Evolutionary conservation across 2,888 invertebrate genomes (phyloP).

Genomic region (Drosophila setosimentum): DNA sequence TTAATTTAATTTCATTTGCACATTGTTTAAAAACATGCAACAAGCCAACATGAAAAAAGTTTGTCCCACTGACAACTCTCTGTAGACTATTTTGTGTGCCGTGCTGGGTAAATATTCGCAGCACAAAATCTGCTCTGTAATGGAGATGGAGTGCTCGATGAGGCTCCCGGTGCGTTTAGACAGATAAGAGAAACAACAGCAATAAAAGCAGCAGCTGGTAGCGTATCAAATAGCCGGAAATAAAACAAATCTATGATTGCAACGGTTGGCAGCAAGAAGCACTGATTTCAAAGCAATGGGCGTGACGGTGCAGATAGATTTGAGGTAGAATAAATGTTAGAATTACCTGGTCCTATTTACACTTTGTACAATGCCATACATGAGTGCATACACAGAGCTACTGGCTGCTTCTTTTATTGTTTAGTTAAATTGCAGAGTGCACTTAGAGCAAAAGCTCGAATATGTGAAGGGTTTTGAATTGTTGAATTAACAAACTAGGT

Average conservation of each 20-base stretch:
- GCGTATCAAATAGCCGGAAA: slow-evolving; percentile 17
- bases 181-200: slow-evolving; percentile 22
- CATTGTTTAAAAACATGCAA: not conserved
- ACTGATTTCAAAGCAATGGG: slow-evolving; percentile 28
- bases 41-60: slow-evolving; percentile 16
- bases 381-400: slow-evolving; percentile 1
- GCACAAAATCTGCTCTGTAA: not conserved
- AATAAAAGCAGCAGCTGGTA: slow-evolving; percentile 1
- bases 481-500: slow-evolving; percentile 9
- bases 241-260: slow-evolving; percentile 42
- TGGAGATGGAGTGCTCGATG: slow-evolving; percentile 23
- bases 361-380: slow-evolving; percentile 4
- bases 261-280: slow-evolving; percentile 29
- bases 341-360: slow-evolving; percentile 1
- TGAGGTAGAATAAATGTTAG: not conserved
- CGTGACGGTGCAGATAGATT: slow-evolving; percentile 21
- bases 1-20: slow-evolving; percentile 2
- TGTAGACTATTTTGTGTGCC: not conserved
- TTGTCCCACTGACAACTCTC: slow-evolving; percentile 3
- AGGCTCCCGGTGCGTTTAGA: slow-evolving; percentile 32
- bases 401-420: slow-evolving; percentile 44
- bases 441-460: slow-evolving; percentile 46
- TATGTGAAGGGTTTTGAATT: slow-evolving; percentile 30
- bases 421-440: slow-evolving; percentile 63
- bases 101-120: slow-evolving; percentile 24